Base-by-base conservation (phyloP, 2,113 vertebrate species). In the Passer domesticus region DNA sequence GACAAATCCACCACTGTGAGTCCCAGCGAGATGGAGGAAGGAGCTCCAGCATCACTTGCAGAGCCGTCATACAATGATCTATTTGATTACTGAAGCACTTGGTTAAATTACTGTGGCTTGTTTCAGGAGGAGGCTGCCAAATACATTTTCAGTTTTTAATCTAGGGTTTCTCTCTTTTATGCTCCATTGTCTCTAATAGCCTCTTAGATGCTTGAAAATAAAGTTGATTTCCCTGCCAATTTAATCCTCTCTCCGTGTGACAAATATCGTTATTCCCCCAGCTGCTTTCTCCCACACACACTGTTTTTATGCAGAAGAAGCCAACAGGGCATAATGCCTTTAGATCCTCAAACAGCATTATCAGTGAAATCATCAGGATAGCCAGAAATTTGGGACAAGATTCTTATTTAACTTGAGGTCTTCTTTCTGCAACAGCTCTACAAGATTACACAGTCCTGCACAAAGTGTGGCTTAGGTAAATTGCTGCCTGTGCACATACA, bases 161-260 rank as follows among this genome's bases (percentile, higher is more conserved):
- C 92, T 95, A 94, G 78, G 91, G 87, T 93, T 97, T 97, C 92
- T 96, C 95, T 96, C 83, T 93, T 97, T 96, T 97, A 95, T 93
- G 93, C 84, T 92, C 92, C 95, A 91, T 94, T 95, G 93, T 97
- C 92, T 96, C 86, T 96, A 96, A 96, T 52, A 94, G 96, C 82
- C 78, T 93, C 79, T 96, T 94, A 82, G 90, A 96, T 76, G 96
- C 91, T 90, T 87, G 90, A 93, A 96, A 96, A 96, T 95, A 95
- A 95, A 94, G 95, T 94, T 94, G 94, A 96, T 96, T 95, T 95
- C 89, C 90, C 85, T 96, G 95, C 91, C 95, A 96, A 95, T 94
- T 96, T 92, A 96, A 96, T 96, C 90, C 94, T 95, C 92, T 92
- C 85, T 96, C 92, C 37, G 10, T 93, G 92, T 96, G 93, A 97